A percentile compares a stretch with the other conserved stretches of the same genome.
Conservation (phyloP, 2,888 invertebrate genomes). For the Teleogryllus oceanicus region DNA sequence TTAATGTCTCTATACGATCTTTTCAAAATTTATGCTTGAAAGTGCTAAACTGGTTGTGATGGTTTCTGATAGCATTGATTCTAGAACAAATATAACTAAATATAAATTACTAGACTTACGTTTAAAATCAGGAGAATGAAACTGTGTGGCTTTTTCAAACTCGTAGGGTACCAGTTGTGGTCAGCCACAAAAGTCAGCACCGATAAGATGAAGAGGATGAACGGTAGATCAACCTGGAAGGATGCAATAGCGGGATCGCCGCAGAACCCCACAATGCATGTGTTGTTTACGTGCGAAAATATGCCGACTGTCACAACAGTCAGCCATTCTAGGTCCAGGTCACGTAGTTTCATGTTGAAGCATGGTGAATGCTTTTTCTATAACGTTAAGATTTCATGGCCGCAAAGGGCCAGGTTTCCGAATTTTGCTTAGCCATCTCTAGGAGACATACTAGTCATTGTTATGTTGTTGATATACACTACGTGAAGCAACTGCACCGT, state of each 20-base stretch:
- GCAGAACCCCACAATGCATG: neutral
- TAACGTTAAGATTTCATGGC: neutral
- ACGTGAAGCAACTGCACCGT: too few species aligned
- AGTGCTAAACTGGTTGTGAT: too few species aligned
- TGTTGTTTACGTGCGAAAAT: neutral
- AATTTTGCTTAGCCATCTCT: neutral
- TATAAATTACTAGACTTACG: neutral
- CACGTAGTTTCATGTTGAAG: neutral
- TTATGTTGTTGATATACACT: neutral
- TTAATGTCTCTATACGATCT: too few species aligned
- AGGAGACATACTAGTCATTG: neutral
- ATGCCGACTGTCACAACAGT: neutral
- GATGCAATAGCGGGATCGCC: neutral
- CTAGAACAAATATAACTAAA: too few species aligned
- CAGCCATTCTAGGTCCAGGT: constrained; percentile 7
- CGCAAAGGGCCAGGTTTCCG: neutral
- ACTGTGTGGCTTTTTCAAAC: neutral
- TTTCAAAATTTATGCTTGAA: too few species aligned
- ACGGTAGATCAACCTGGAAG: neutral
- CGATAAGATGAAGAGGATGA: neutral
- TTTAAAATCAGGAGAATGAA: neutral
- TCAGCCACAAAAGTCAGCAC: neutral
- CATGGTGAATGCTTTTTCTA: neutral
- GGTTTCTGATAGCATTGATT: too few species aligned
- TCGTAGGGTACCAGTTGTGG: neutral